Conservation (phyloP, 2,113 vertebrate genomes). For the Actenoides lindsayi region DNA sequence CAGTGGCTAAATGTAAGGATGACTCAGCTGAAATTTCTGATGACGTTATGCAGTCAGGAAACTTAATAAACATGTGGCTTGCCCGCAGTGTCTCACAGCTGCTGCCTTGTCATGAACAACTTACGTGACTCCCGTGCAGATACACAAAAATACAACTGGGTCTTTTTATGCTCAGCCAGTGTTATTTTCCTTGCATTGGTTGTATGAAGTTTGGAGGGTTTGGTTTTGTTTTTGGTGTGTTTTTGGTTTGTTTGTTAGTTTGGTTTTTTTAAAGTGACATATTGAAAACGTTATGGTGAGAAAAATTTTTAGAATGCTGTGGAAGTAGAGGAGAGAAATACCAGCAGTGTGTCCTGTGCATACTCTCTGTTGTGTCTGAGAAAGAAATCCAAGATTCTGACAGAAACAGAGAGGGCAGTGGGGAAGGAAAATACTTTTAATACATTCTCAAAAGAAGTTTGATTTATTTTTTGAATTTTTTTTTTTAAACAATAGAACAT, state of each 20-base stretch:
- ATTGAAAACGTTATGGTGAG: accelerated
- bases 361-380: not conserved
- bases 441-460: not conserved
- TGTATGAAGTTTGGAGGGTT: not conserved
- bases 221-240: not conserved
- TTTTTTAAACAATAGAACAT: too few relatives aligned
- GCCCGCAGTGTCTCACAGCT: not conserved
- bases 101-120: accelerated
- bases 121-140: not conserved
- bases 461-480: not conserved
- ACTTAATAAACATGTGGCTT: not conserved
- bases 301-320: not conserved
- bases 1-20: slow-evolving; percentile 22
- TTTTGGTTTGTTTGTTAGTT: not conserved
- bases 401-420: not conserved
- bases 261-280: not conserved
- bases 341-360: not conserved
- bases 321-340: not conserved
- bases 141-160: not conserved
- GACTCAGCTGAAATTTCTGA: slow-evolving; percentile 48
- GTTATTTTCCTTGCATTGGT: not conserved
- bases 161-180: not conserved
- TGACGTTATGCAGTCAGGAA: not conserved
- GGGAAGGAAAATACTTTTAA: not conserved
- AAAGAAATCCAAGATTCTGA: not conserved